Percentiles rank a stretch among this genome's conserved stretches.
phyloP scores from a whole-genome alignment of 2,797 vertebrate genomes.

The Morus bassanus region DNA sequence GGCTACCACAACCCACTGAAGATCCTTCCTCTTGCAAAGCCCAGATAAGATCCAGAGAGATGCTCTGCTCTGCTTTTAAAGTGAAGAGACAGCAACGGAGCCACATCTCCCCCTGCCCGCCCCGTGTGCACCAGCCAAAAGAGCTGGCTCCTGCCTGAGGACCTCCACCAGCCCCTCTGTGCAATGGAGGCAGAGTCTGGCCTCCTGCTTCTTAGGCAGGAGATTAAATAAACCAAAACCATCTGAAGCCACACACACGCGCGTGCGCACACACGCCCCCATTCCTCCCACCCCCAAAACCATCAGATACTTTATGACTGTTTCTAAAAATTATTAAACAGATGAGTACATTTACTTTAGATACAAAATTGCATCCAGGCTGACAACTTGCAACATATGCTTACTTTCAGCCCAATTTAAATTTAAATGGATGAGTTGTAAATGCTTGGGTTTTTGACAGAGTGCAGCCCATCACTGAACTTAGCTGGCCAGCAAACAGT shows the following conservation, averaged over 20 bases:
- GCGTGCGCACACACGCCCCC: background rate
- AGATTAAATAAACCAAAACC: background rate
- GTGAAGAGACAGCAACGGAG: background rate
- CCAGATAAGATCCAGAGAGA: background rate
- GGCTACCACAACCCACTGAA: too few relatives aligned
- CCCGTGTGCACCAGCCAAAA: rapidly evolving
- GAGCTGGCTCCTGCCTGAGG: background rate
- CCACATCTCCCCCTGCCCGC: rapidly evolving
- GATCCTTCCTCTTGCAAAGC: background rate
- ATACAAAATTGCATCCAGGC: background rate
- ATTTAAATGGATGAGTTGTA: background rate
- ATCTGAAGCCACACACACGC: background rate
- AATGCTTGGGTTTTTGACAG: conserved; percentile 50
- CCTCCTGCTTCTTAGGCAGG: background rate
- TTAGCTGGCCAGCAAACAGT: conserved; percentile 44
- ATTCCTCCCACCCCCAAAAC: background rate
- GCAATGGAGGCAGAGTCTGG: background rate
- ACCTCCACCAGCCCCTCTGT: background rate
- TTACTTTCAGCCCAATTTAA: conserved; percentile 8
- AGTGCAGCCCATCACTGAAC: conserved; percentile 15
- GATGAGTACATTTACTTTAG: conserved; percentile 13
- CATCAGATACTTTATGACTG: background rate
- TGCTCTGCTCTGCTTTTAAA: background rate
- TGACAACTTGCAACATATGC: background rate
- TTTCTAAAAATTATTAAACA: conserved; percentile 32